Percentiles rank a stretch among this genome's conserved stretches.
These are phyloP conservation scores for Ganaspis sp. DNA, from an alignment of 1,140 invertebrate species.

Conservation along the genomic window DNA sequence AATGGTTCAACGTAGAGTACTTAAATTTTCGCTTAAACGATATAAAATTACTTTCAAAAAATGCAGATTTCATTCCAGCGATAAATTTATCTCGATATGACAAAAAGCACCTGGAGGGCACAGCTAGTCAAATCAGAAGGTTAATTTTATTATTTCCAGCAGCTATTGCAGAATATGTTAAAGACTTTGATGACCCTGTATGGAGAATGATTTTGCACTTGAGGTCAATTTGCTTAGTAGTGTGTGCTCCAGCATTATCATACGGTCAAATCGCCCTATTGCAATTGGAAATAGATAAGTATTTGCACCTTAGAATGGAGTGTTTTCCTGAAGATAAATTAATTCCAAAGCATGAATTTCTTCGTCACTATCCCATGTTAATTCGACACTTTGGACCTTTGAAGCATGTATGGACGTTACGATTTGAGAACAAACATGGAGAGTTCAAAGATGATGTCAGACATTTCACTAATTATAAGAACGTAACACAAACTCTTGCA, in stretches of 20 bases:
- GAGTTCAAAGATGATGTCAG: constrained; percentile 39
- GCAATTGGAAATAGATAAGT: constrained; percentile 31
- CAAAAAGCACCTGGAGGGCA: constrained; percentile 29
- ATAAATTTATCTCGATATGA: not conserved
- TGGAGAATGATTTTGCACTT: constrained; percentile 40
- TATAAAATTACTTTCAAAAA: constrained; percentile 17
- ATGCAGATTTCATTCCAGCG: constrained; percentile 29
- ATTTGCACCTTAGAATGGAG: constrained; percentile 32
- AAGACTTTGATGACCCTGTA: constrained; percentile 33
- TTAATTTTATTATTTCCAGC: constrained; percentile 38
- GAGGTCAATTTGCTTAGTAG: constrained; percentile 13
- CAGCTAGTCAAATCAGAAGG: constrained; percentile 37
- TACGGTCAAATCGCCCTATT: constrained; percentile 37
- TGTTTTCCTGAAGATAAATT: not conserved
- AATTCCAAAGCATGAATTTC: constrained; percentile 27
- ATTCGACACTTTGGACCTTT: constrained; percentile 17
- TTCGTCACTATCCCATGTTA: constrained; percentile 31
- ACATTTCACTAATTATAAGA: constrained; percentile 36
- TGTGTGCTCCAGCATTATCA: constrained; percentile 29
- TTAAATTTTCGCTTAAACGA: constrained; percentile 35
- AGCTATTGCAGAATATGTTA: constrained; percentile 3
- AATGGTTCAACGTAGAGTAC: constrained; percentile 29
- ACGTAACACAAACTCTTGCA: constrained; percentile 21
- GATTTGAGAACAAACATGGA: constrained; percentile 31
- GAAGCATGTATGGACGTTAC: constrained; percentile 28